These are phyloP conservation scores for Sinotaia quadrata DNA, from an alignment of 2,888 invertebrate species.

Conservation along the genomic window DNA sequence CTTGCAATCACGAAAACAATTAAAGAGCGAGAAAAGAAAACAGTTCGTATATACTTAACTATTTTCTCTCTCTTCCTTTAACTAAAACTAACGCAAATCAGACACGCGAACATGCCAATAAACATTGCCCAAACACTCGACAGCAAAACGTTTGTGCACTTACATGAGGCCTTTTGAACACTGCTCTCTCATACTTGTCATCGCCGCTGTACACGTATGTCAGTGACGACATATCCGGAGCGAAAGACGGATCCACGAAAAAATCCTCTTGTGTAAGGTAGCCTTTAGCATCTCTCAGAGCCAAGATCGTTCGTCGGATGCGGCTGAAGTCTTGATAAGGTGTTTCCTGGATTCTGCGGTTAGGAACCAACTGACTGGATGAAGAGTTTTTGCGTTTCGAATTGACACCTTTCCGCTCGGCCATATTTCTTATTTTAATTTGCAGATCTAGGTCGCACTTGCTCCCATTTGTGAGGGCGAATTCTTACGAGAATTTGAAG, in stretches of 20 bases:
- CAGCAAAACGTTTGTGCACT: conserved; percentile 48
- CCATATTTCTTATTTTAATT: not conserved
- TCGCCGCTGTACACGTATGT: conserved; percentile 82
- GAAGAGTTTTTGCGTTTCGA: conserved; percentile 19
- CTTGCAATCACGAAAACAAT: not conserved
- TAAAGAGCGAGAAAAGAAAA: not conserved
- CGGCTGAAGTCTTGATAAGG: conserved; percentile 40
- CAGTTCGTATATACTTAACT: no score
- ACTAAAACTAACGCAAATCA: not conserved
- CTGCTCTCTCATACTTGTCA: conserved; percentile 85
- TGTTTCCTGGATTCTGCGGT: conserved; percentile 25
- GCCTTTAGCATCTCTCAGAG: conserved; percentile 28
- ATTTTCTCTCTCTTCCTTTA: not conserved
- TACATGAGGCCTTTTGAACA: conserved; percentile 92
- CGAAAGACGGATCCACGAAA: conserved; percentile 92
- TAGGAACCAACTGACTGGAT: conserved; percentile 5
- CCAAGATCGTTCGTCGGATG: conserved; percentile 32
- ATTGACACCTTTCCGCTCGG: conserved; percentile 6
- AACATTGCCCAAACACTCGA: not conserved
- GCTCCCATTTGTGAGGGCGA: no score
- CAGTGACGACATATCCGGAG: conserved; percentile 84
- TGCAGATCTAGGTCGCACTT: no score
- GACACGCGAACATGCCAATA: not conserved
- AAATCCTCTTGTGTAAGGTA: conserved; percentile 67
- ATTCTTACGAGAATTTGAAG: no score